Base-by-base conservation (phyloP, 37 sponge, comb jelly and placozoan genomes). In the Haliclona indistincta region DNA sequence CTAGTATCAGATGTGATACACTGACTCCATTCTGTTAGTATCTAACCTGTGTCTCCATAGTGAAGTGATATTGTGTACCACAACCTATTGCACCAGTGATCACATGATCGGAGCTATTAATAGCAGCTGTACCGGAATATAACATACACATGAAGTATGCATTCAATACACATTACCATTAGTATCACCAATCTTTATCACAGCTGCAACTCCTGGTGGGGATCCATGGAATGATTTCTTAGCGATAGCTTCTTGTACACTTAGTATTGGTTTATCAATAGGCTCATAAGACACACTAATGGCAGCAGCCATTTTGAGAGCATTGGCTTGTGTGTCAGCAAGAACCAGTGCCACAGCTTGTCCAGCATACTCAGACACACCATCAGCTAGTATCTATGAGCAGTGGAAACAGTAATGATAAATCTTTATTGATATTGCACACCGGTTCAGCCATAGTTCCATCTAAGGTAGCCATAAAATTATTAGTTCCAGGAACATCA, bases 261-360 rank as follows among this genome's bases (percentile, higher is more conserved):
- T 80, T n/a, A 91, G 75, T 2, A 91, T 78, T 34, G 80, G 88
- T 36, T 76, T 67, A 4, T 84, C 84, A 5, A 67, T 34, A 70
- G 69, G 26, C 66, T 88, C 64, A 42, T 86, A 81, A 6, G 38
- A 66, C 19, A 83, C 76, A 38, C 41, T 79, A 49, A 91, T 84
- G 32, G 81, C 73, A 49, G 25, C 42, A 28, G 93, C 88, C 33
- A 86, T 86, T 55, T 38, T 26, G 23, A 68, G 32, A 13, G 93
- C 93, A 74, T 83, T 45, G 40, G 66, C 80, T 54, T 87, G 93
- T 23, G 80, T 91, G 55, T 91, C 93, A 25, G 93, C 93, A 23
- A 92, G 38, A 15, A 88, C 79, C 23, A 92, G 38, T 28, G 83
- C 93, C 25, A 88, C 71, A 34, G 93, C 84, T 35, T 92, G 93